Percentiles rank a stretch among this genome's conserved stretches.
These are phyloP conservation scores for Drosophila kanekoi DNA, from an alignment of 2,888 invertebrate genomes.

Conservation along the genomic window DNA sequence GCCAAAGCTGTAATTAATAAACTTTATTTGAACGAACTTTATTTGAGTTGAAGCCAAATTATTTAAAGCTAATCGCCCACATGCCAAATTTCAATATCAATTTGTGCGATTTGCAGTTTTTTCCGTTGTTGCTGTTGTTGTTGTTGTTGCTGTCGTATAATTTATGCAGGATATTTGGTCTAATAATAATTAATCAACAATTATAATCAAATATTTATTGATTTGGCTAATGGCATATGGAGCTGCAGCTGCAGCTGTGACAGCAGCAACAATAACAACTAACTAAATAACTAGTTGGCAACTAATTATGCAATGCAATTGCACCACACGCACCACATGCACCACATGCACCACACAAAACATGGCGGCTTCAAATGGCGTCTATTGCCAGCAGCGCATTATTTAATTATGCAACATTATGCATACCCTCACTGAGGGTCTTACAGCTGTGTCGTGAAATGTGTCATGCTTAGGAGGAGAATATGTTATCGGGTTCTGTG, in stretches of 20 bases:
- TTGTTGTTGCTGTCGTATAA: slow-evolving; percentile 36
- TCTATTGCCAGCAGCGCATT: slow-evolving; percentile 33
- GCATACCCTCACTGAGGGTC: too few species aligned
- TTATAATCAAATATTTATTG: slow-evolving; percentile 74
- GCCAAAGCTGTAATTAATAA: slow-evolving; percentile 1
- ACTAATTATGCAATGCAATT: slow-evolving; percentile 59
- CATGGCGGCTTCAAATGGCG: slow-evolving; percentile 30
- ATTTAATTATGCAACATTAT: slow-evolving; percentile 49
- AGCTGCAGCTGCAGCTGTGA: slow-evolving; percentile 6
- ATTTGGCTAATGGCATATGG: slow-evolving; percentile 57
- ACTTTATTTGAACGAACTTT: slow-evolving; percentile 6
- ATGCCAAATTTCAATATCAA: slow-evolving; percentile 15
- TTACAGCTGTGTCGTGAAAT: too few species aligned
- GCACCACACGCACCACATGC: slow-evolving; percentile 30
- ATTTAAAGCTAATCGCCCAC: slow-evolving; percentile 1
- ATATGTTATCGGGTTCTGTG: too few species aligned
- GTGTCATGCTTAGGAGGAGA: too few species aligned
- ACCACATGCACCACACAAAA: slow-evolving; percentile 39
- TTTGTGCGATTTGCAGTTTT: slow-evolving; percentile 1
- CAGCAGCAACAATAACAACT: slow-evolving; percentile 16
- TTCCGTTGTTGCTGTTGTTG: not conserved
- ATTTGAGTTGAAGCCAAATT: not conserved
- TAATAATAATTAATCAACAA: slow-evolving; percentile 71
- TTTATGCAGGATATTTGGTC: slow-evolving; percentile 47
- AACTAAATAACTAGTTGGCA: slow-evolving; percentile 24